These are phyloP conservation scores for Myrmophylax atrothorax DNA, from an alignment of 2,113 vertebrate species.

Conservation along the genomic window DNA sequence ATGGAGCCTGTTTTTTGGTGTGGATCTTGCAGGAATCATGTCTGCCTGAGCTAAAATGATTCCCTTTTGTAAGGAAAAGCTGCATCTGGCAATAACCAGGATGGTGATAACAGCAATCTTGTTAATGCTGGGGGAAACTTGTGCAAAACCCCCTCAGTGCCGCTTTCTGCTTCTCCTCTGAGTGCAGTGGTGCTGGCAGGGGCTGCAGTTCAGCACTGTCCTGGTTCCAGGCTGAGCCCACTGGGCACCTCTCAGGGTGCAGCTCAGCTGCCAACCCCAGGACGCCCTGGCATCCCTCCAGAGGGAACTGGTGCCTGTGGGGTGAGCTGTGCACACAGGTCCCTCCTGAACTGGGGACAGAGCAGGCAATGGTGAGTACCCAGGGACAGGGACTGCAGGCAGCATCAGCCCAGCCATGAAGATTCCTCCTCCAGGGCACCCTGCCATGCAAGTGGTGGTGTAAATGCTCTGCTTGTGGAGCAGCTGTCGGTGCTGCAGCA, in stretches of 20 bases:
- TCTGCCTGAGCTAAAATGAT: background rate
- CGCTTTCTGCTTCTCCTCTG: background rate
- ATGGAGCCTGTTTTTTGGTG: background rate
- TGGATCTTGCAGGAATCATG: background rate
- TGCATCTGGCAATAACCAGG: background rate
- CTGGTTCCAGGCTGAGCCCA: background rate
- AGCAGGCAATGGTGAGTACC: background rate
- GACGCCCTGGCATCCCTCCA: background rate
- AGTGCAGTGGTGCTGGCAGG: background rate
- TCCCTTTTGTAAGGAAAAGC: background rate
- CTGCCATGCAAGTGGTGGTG: background rate
- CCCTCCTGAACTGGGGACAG: background rate
- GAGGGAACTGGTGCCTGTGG: accelerated
- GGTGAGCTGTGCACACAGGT: background rate
- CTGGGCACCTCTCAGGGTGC: accelerated
- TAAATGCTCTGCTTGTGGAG: background rate
- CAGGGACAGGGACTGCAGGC: background rate
- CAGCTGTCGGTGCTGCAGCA: background rate
- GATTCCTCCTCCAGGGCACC: background rate
- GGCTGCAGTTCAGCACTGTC: background rate
- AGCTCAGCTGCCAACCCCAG: background rate
- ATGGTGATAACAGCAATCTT: background rate
- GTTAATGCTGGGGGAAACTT: background rate
- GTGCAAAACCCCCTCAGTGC: background rate
- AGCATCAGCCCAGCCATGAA: background rate